phyloP scores from a whole-genome alignment of 2,888 invertebrate species.

The Aleiodes alternator region DNA sequence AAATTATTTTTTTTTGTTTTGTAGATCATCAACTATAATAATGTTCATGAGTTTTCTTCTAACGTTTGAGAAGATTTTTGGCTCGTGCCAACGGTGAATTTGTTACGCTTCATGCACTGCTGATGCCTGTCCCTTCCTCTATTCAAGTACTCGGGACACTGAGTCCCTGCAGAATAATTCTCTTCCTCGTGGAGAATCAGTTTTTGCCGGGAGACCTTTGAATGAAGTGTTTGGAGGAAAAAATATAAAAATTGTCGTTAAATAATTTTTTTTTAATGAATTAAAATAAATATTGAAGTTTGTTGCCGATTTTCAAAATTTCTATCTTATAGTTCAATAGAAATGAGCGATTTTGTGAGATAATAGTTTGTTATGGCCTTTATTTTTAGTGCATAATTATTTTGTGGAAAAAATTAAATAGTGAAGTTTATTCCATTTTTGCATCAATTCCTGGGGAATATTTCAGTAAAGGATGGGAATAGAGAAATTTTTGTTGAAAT shows the following conservation, averaged over 20 bases:
- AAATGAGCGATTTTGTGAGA: too few relatives aligned
- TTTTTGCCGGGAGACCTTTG: conserved; percentile 58
- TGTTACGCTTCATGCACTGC: conserved; percentile 74
- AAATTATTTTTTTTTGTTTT: neutral
- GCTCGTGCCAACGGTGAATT: conserved; percentile 71
- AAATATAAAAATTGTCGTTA: neutral
- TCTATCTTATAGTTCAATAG: neutral
- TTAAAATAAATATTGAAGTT: conserved; percentile 1
- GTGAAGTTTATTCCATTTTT: too few relatives aligned
- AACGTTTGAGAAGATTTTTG: conserved; percentile 63
- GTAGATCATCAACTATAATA: neutral
- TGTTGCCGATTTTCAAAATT: neutral
- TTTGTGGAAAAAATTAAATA: too few relatives aligned
- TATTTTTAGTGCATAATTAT: too few relatives aligned
- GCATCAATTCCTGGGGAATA: too few relatives aligned
- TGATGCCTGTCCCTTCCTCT: conserved; percentile 74
- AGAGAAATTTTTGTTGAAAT: too few relatives aligned
- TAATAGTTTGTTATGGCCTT: too few relatives aligned
- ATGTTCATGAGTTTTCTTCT: conserved; percentile 38
- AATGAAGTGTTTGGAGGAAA: neutral
- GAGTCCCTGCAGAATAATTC: conserved; percentile 61
- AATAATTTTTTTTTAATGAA: neutral
- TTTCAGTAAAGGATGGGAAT: too few relatives aligned
- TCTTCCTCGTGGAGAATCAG: conserved; percentile 61
- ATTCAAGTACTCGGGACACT: conserved; percentile 44